These are phyloP conservation scores for Nasalis larvatus DNA, from an alignment of 2,113 vertebrate genomes.

Conservation along the genomic window DNA sequence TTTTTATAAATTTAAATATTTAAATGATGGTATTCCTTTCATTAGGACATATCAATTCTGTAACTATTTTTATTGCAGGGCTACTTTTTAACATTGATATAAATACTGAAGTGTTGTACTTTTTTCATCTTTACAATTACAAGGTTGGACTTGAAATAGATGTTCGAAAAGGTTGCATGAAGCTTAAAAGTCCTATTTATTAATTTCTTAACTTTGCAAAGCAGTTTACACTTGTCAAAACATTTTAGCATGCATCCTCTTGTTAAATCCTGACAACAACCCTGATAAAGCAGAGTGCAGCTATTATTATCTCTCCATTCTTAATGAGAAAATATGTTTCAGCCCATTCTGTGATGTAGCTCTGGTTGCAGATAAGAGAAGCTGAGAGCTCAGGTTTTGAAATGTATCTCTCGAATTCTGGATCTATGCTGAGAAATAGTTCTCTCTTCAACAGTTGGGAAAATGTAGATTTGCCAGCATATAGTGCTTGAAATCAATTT, in stretches of 20 bases:
- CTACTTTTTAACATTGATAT: neutral
- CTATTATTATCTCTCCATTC: neutral
- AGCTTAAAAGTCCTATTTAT: neutral
- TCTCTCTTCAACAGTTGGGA: neutral
- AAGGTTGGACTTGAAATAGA: neutral
- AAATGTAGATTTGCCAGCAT: neutral
- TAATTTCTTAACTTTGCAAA: conserved; percentile 18
- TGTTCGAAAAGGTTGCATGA: neutral
- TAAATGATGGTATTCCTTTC: neutral
- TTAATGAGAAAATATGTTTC: neutral
- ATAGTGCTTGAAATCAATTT: neutral
- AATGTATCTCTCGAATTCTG: neutral
- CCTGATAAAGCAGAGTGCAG: neutral
- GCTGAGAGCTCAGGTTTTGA: neutral
- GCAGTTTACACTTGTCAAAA: conserved; percentile 17
- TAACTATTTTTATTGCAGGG: neutral
- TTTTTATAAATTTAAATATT: neutral
- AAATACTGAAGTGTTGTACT: neutral
- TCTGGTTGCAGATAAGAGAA: neutral
- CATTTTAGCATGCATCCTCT: neutral
- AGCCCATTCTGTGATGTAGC: neutral
- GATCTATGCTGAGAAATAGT: neutral
- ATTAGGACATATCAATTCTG: neutral
- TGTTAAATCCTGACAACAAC: neutral
- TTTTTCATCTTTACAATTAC: neutral